A percentile compares a stretch with the other conserved stretches of the same genome.
These are phyloP conservation scores for Lacanobia oleracea DNA, from an alignment of 2,888 invertebrate species.

Conservation along the genomic window DNA sequence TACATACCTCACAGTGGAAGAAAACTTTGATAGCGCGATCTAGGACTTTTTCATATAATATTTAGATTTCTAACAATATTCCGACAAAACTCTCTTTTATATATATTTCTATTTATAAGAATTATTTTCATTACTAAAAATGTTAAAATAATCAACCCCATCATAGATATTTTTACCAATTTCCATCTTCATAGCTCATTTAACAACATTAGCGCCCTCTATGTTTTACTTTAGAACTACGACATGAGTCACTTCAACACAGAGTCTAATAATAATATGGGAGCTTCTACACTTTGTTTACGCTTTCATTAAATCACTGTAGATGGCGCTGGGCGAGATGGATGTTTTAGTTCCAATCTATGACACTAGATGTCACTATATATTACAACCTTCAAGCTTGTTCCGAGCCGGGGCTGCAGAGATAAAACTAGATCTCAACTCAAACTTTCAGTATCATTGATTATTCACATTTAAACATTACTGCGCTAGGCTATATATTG, in stretches of 20 bases:
- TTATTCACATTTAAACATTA: no score
- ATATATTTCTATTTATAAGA: fast-evolving
- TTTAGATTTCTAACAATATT: fast-evolving
- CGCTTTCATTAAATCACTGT: background rate
- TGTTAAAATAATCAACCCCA: background rate
- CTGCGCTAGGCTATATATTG: no score
- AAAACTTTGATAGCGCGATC: slow-evolving; percentile 60
- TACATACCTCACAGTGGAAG: slow-evolving; percentile 27
- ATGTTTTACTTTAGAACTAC: background rate
- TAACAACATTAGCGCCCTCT: slow-evolving; percentile 18
- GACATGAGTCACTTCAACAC: background rate
- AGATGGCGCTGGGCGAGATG: background rate
- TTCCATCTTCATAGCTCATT: background rate
- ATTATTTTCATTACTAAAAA: background rate
- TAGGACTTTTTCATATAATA: slow-evolving; percentile 29
- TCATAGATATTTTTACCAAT: background rate
- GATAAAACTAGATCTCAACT: background rate
- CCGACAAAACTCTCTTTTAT: fast-evolving
- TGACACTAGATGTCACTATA: background rate
- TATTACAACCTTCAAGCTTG: background rate
- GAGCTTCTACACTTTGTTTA: no score
- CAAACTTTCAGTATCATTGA: no score
- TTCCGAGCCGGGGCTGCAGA: no score
- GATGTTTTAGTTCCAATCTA: background rate
- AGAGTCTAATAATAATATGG: no score